Conservation (phyloP, 2,888 invertebrate genomes). For the Deroplatys truncata region DNA sequence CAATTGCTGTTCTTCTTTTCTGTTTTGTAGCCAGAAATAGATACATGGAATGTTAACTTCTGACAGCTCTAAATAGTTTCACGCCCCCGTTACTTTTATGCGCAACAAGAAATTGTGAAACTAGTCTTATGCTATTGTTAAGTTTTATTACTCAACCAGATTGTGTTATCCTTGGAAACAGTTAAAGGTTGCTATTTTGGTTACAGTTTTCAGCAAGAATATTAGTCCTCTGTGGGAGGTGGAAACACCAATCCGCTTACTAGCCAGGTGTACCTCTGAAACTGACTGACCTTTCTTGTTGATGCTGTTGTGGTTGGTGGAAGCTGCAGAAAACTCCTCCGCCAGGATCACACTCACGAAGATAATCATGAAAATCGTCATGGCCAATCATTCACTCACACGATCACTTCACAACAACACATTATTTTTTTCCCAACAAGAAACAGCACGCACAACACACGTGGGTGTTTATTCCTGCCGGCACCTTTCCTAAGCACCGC, state of each 20-base stretch:
- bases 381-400: not conserved
- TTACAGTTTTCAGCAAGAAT: too few species aligned
- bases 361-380: not conserved
- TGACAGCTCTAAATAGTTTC: too few species aligned
- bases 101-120: too few species aligned
- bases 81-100: too few species aligned
- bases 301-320: conserved; percentile 18
- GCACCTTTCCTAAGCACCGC: not conserved
- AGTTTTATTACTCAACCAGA: too few species aligned
- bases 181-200: too few species aligned
- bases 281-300: conserved; percentile 23
- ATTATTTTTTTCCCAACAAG: not conserved
- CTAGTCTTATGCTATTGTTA: too few species aligned
- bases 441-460: not conserved
- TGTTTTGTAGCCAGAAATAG: too few species aligned
- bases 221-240: too few species aligned
- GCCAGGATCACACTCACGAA: not conserved
- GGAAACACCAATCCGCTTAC: not conserved
- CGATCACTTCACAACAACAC: not conserved
- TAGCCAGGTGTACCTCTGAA: not conserved
- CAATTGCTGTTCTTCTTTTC: too few species aligned
- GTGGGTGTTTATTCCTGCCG: not conserved
- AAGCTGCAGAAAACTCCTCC: not conserved
- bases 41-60: too few species aligned
- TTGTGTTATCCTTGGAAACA: too few species aligned